phyloP scores from a whole-genome alignment of 2,888 invertebrate genomes.

The Notocelia uddmanniana region DNA sequence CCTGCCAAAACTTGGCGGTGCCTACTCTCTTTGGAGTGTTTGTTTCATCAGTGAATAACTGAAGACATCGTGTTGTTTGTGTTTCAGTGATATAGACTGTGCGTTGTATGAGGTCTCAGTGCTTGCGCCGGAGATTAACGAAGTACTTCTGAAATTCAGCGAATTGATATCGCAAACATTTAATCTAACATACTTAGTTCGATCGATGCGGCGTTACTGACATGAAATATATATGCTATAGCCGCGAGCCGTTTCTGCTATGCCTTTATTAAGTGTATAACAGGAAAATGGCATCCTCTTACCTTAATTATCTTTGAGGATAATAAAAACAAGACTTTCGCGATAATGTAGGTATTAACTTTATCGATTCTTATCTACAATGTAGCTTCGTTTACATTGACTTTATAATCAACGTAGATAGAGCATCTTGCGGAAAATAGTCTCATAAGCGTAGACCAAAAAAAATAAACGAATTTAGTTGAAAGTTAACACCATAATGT shows the following conservation, averaged over 20 bases:
- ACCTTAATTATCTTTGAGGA: not conserved
- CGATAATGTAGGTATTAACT: not conserved
- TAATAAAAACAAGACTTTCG: conserved; percentile 12
- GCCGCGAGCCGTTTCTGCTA: not conserved
- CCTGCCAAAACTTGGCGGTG: not conserved
- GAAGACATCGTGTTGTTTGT: not conserved
- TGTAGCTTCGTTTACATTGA: not conserved
- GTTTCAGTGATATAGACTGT: conserved; percentile 22
- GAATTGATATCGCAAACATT: conserved; percentile 13
- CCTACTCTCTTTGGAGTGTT: conserved; percentile 1
- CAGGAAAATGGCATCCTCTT: conserved; percentile 4
- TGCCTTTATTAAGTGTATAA: not conserved
- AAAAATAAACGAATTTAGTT: not conserved
- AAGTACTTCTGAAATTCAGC: not conserved
- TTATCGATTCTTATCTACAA: conserved; percentile 12
- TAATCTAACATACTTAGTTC: conserved; percentile 25
- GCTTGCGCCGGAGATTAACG: conserved; percentile 4
- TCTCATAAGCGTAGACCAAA: not conserved
- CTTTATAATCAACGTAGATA: not conserved
- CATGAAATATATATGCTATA: not conserved
- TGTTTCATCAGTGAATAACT: conserved; percentile 1
- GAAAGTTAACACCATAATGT: conserved; percentile 26
- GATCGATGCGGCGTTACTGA: not conserved
- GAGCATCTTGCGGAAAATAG: not conserved
- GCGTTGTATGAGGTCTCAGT: conserved; percentile 22